phyloP scores from a whole-genome alignment of 2,797 vertebrate species.

The Corythornis leucogaster region DNA sequence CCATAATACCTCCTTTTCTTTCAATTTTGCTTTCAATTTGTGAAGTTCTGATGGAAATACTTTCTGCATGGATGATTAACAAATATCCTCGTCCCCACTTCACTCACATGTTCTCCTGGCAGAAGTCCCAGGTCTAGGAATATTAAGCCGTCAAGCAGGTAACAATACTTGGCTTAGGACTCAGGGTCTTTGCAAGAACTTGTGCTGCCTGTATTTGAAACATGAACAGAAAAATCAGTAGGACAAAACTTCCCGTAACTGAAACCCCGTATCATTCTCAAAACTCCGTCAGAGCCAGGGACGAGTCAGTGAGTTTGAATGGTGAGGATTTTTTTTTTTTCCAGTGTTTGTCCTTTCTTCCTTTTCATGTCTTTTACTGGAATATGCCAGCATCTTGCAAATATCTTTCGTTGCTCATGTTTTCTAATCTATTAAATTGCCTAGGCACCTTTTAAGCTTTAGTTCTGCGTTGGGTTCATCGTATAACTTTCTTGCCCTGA shows the following conservation, averaged over 20 bases:
- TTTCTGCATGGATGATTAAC: constrained; percentile 25
- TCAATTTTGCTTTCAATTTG: constrained; percentile 51
- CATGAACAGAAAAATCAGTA: neutral
- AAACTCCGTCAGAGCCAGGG: neutral
- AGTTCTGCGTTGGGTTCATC: neutral
- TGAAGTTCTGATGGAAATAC: constrained; percentile 6
- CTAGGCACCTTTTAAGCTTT: neutral
- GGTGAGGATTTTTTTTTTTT: neutral
- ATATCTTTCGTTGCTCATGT: neutral
- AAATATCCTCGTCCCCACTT: constrained; percentile 28
- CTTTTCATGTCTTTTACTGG: neutral
- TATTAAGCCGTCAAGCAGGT: constrained; percentile 36
- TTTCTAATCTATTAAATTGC: neutral
- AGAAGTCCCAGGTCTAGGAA: constrained; percentile 25
- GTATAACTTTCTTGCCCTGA: neutral
- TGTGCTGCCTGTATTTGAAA: constrained; percentile 18
- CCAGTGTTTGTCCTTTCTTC: neutral
- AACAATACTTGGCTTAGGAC: constrained; percentile 4
- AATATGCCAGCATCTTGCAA: neutral
- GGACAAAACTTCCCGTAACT: constrained; percentile 7
- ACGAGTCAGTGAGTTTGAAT: neutral
- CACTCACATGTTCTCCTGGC: constrained; percentile 58
- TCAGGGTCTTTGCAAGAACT: constrained; percentile 32
- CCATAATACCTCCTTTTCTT: neutral
- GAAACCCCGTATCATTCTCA: neutral